Evolutionary conservation across 2,113 vertebrate species (phyloP).

Genomic region (Cryptotis parvus): DNA sequence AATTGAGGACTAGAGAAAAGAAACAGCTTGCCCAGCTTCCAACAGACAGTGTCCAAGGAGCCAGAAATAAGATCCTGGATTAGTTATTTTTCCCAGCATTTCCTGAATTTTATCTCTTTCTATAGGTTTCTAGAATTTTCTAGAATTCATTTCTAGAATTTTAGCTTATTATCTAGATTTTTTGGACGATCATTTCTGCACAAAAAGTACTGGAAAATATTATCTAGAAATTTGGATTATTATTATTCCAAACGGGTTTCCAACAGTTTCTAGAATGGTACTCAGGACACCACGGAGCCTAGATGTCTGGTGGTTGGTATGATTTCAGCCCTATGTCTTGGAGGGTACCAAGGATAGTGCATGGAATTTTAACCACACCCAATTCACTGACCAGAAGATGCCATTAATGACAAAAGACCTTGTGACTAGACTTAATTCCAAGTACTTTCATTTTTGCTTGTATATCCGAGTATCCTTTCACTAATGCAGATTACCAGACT

Average conservation of each 20-base stretch:
- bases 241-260: too few relatives aligned
- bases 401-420: background rate
- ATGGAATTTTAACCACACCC: fast-evolving
- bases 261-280: background rate
- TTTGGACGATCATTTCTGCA: fast-evolving
- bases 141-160: fast-evolving
- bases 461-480: background rate
- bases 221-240: too few relatives aligned
- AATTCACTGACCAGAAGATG: background rate
- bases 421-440: background rate
- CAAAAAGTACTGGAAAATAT: background rate
- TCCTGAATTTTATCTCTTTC: background rate
- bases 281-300: background rate
- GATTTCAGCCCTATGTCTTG: background rate
- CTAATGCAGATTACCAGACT: background rate
- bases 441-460: background rate
- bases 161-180: fast-evolving
- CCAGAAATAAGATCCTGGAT: background rate
- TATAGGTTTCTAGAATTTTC: too few relatives aligned
- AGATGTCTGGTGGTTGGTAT: too few relatives aligned
- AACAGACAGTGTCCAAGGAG: background rate
- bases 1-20: background rate
- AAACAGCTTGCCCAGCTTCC: background rate
- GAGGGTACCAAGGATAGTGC: fast-evolving
- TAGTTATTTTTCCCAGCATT: background rate